Evolutionary conservation across 2,113 vertebrate genomes (phyloP), one percentile per base, ranked within the genome.

Genomic region (Sorex fumeus): DNA sequence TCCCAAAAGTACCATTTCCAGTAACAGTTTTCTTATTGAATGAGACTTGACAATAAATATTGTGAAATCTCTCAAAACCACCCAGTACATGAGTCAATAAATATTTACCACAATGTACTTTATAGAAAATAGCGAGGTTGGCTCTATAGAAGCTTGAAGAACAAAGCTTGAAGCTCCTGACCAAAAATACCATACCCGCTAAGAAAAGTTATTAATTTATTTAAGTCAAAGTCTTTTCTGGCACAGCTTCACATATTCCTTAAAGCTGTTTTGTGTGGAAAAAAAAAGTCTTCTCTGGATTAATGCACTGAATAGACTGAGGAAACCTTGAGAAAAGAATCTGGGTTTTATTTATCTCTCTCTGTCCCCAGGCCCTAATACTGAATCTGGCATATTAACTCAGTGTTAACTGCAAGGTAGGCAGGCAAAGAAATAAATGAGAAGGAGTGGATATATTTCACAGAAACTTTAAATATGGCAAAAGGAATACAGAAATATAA

Each of bases 391-490:
- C 25, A 77, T 77, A 72, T 74, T 71, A 88, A 90, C 16, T 78
- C 62, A 77, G 47, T 77, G 9, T 74, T 91, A 88, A 92, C 84
- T 64, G 91, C 27, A 3, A 78, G 34, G 34, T 18, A 86, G 43
- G 30, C 23, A 86, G 43, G 30, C 23, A 92, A 72, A 84, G 36
- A 16, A 91, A 36, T 12, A 23, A 88, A 16, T 81, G 53, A 84
- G 66, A 87, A 67, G n/a, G 11, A 53, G 40, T 40, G 40, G 40
- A 40, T 40, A 40, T 40, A 40, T 40, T 40, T 40, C n/a, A 66
- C 34, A 96, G 90, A 93, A 85, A 92, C 60, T 36, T 71, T 93
- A 92, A 94, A 75, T 67, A 85, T 57, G 30, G 85, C 80, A 34
- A 66, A 87, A 84, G 28, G 69, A 93, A 91, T 50, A 93, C 83